Evolutionary conservation across 1,140 invertebrate genomes (phyloP).

Genomic region (Caenorhabditis latens): DNA sequence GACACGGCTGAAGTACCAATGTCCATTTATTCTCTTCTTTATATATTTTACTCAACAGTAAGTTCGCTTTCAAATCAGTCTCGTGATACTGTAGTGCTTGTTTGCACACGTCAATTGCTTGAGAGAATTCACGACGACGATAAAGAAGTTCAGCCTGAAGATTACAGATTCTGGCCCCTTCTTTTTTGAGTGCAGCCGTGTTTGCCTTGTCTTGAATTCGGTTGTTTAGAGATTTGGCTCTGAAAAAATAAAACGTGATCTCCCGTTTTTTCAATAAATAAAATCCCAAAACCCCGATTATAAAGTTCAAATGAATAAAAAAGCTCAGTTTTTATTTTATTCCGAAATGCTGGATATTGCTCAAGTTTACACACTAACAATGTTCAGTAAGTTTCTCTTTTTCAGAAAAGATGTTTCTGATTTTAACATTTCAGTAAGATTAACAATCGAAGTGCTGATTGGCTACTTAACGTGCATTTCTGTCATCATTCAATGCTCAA

Average conservation of each 20-base stretch:
- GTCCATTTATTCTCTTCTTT: constrained; percentile 81
- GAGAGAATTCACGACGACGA: constrained; percentile 79
- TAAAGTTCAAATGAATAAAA: constrained; percentile 13
- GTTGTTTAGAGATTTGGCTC: constrained; percentile 21
- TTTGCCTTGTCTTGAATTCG: constrained; percentile 23
- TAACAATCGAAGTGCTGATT: constrained; percentile 19
- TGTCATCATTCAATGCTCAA: constrained; percentile 15
- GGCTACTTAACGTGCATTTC: constrained; percentile 6
- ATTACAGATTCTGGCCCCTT: constrained; percentile 27
- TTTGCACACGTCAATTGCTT: constrained; percentile 86
- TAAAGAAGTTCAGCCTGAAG: constrained; percentile 26
- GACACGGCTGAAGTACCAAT: constrained; percentile 88
- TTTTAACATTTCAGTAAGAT: neutral
- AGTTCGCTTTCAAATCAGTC: constrained; percentile 83
- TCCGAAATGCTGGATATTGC: neutral
- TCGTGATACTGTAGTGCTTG: constrained; percentile 88
- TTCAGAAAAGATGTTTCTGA: neutral
- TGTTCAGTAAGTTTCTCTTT: neutral
- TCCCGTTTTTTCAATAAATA: too few relatives aligned
- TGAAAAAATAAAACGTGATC: neutral
- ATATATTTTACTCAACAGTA: neutral
- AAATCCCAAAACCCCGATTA: too few relatives aligned
- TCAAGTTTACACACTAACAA: constrained; percentile 1
- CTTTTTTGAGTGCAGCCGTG: constrained; percentile 30
- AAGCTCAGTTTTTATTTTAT: neutral